phyloP scores from a whole-genome alignment of 1,140 invertebrate genomes.

The Bombus huntii region DNA sequence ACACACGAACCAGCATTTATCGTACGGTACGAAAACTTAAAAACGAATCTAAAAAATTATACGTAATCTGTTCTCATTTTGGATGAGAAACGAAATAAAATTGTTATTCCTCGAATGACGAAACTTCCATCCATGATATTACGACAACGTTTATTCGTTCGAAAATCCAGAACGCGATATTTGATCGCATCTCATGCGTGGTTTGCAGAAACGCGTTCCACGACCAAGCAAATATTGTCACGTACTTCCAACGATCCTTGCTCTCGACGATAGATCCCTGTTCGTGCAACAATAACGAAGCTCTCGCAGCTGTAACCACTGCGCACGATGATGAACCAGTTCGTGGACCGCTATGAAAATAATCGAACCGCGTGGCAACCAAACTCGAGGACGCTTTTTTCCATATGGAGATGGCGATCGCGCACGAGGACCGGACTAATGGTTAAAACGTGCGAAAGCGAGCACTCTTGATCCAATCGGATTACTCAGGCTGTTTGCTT shows the following conservation, averaged over 20 bases:
- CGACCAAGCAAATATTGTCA: constrained; percentile 46
- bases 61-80: neutral
- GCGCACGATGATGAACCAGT: constrained; percentile 5
- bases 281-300: constrained; percentile 1
- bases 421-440: constrained; percentile 54
- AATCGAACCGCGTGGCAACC: constrained; percentile 18
- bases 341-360: constrained; percentile 40
- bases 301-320: constrained; percentile 46
- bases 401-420: neutral
- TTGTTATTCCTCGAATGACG: neutral
- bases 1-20: neutral
- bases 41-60: neutral
- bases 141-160: neutral
- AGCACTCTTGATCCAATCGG: constrained; percentile 67
- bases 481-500: constrained; percentile 65
- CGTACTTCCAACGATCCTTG: constrained; percentile 24
- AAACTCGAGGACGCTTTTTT: neutral
- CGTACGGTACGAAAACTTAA: neutral
- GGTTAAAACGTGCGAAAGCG: constrained; percentile 73
- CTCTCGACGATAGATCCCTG: neutral
- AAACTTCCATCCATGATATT: neutral
- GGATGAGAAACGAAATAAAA: neutral
- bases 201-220: constrained; percentile 25
- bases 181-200: constrained; percentile 37
- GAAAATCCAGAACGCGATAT: constrained; percentile 26